Evolutionary conservation across 2,797 vertebrate species (phyloP).

Genomic region (Helostoma temminkii): DNA sequence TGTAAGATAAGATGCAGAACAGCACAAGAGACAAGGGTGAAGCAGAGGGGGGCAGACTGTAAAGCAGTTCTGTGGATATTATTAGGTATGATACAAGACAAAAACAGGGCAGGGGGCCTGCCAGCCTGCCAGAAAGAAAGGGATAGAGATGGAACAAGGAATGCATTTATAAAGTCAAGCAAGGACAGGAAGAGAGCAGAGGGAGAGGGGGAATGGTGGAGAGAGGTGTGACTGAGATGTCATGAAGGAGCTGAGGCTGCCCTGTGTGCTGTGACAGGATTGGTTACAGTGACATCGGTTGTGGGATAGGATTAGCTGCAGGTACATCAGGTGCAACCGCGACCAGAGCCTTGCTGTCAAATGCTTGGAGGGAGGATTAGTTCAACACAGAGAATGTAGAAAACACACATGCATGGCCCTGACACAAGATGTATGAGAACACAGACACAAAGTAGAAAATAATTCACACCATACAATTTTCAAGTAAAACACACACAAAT

Average conservation of each 20-base stretch:
- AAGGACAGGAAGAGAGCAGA: conserved; percentile 34
- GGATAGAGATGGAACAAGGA: conserved; percentile 34
- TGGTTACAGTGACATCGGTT: conserved; percentile 76
- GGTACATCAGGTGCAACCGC: conserved; percentile 80
- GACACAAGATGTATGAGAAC: conserved; percentile 30
- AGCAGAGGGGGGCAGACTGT: conserved; percentile 12
- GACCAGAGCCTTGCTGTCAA: conserved; percentile 70
- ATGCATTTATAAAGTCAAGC: conserved; percentile 46
- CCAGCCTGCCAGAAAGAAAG: conserved; percentile 46
- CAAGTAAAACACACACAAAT: neutral
- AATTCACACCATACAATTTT: neutral
- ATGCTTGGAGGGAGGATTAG: conserved; percentile 63
- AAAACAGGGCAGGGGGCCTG: conserved; percentile 57
- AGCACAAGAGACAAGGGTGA: conserved; percentile 39
- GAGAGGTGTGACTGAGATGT: conserved; percentile 75
- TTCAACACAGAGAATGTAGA: conserved; percentile 42
- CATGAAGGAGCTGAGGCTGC: conserved; percentile 62
- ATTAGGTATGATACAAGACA: conserved; percentile 60
- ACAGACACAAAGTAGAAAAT: conserved; percentile 3
- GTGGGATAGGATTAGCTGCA: conserved; percentile 81
- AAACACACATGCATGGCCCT: conserved; percentile 17
- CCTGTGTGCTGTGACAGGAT: conserved; percentile 75
- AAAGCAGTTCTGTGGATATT: conserved; percentile 45
- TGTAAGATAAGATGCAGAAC: conserved; percentile 51
- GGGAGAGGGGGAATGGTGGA: conserved; percentile 42